Evolutionary conservation across 1,140 invertebrate genomes (phyloP).

Genomic region (Dysdera silvatica): DNA sequence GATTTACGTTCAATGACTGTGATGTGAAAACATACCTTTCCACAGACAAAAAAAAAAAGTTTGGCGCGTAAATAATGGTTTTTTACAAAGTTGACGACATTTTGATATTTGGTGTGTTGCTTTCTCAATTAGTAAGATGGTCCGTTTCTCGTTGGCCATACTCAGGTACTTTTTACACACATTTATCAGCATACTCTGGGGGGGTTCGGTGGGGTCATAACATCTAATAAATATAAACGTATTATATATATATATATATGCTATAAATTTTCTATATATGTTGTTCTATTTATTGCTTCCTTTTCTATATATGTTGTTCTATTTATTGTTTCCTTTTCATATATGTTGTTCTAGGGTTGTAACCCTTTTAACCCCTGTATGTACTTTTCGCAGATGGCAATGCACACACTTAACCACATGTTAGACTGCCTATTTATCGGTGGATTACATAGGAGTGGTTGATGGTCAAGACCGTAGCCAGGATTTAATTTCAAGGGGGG

Average conservation of each 20-base stretch:
- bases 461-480: too few relatives aligned
- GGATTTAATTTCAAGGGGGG: too few relatives aligned
- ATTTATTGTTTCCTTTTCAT: neutral
- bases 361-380: too few relatives aligned
- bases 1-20: too few relatives aligned
- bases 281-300: neutral
- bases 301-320: neutral
- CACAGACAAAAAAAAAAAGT: too few relatives aligned
- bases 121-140: constrained; percentile 56
- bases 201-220: neutral
- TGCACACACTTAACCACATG: too few relatives aligned
- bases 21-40: too few relatives aligned
- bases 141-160: constrained; percentile 68
- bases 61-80: neutral
- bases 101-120: constrained; percentile 24
- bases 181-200: neutral
- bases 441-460: too few relatives aligned
- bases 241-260: neutral
- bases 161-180: constrained; percentile 38
- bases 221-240: neutral
- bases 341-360: too few relatives aligned
- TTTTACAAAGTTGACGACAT: constrained; percentile 28
- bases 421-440: too few relatives aligned
- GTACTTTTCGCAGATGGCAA: too few relatives aligned
- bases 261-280: neutral